These are phyloP conservation scores for Fregata magnificens DNA, from an alignment of 2,113 vertebrate species.

Conservation along the genomic window DNA sequence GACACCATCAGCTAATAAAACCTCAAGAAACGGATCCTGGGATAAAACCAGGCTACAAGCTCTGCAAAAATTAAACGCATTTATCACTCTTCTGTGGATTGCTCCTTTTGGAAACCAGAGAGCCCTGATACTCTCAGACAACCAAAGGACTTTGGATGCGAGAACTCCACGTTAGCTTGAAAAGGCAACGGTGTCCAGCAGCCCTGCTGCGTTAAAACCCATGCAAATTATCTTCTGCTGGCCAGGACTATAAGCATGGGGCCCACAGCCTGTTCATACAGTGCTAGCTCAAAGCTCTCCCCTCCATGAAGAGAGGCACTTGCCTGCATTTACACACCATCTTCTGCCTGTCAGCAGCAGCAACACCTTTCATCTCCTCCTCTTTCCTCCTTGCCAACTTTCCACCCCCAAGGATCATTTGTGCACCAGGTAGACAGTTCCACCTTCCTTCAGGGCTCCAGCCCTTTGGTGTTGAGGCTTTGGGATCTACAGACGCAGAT, in stretches of 20 bases:
- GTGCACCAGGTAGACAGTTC: accelerated
- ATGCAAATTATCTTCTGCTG: neutral
- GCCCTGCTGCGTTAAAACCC: neutral
- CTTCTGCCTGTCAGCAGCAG: neutral
- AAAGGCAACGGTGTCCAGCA: accelerated
- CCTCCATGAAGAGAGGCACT: neutral
- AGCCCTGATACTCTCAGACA: constrained; percentile 2
- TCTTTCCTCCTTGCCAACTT: neutral
- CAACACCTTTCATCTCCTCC: neutral
- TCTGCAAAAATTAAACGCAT: constrained; percentile 60
- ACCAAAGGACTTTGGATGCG: neutral
- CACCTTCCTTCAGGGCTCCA: neutral
- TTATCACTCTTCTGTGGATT: constrained; percentile 31
- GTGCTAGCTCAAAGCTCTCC: neutral
- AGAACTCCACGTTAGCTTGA: neutral
- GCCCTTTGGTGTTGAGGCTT: neutral
- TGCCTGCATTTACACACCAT: neutral
- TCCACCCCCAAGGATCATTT: neutral
- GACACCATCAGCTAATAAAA: constrained; percentile 58
- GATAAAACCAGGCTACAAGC: constrained; percentile 56
- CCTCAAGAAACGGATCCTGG: constrained; percentile 48
- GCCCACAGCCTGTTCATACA: neutral
- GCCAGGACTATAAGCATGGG: accelerated
- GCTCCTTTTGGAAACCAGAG: neutral
- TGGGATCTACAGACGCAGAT: neutral